Base-by-base conservation (phyloP, 1,140 invertebrate genomes). In the Drosophila tristis region DNA sequence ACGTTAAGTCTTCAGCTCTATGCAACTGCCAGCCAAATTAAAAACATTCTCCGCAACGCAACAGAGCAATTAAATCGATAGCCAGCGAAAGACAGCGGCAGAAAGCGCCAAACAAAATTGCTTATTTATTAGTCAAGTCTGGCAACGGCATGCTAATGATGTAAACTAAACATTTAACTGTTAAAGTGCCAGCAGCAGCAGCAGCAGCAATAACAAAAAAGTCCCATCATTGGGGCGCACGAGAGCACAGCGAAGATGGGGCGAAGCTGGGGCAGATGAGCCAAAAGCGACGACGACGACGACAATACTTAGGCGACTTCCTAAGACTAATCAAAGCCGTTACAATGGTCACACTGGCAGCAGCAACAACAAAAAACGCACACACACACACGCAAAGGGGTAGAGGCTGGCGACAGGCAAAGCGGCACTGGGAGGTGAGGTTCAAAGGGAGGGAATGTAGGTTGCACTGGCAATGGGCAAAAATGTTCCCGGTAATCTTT, bases 121-220 rank as follows among this genome's bases (percentile, higher is more conserved):
- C 68, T 56, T 76, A 73, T 87, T 82, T 87, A 86, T 86, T 87
- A 85, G 53, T 57, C 55, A 70, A 73, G 61, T n/a, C n/a, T n/a
- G 72, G 48, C 76, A 77, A 59, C 64, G 64, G 68, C 62, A 89
- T 87, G 75, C 79, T 89, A 89, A 89, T 89, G 84, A 89, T 89
- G 85, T 89, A 89, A 89, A 84, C 68, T 74, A 84, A 79, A n/a
- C 76, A 84, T 90, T 89, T 89, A 87, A 89, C 84, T 78, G 84
- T 89, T 89, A 80, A 80, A 73, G 54, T 62, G 73, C 84, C 80
- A 82, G 74, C 58, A 84, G 84, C 84, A 35, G 59, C 64, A 31
- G 61, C 47, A 70, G 66, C 45, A 50, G 15, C 60, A 49, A 47
- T 16, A 20, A 58, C 49, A 72, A 80, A 51, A 67, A 49, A 63